phyloP scores from a whole-genome alignment of 2,113 vertebrate species.

The Ramphastos sulfuratus region DNA sequence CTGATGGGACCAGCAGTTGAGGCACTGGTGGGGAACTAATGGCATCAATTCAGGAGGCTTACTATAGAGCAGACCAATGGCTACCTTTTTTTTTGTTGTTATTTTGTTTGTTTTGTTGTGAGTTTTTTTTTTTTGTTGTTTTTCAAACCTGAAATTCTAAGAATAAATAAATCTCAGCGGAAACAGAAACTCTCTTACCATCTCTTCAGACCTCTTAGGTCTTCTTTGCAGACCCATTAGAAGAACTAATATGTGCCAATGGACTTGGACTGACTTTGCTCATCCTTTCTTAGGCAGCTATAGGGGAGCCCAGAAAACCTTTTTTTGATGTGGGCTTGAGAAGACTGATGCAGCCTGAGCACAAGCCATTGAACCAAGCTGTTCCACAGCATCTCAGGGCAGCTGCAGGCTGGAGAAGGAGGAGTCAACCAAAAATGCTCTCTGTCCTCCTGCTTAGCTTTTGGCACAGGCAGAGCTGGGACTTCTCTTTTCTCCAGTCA shows the following conservation, averaged over 20 bases:
- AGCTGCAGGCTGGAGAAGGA: not conserved
- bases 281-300: not conserved
- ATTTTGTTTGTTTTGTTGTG: too few species aligned
- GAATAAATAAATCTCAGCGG: not conserved
- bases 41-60: accelerated
- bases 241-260: not conserved
- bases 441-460: not conserved
- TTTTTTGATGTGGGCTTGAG: not conserved
- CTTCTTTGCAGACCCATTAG: not conserved
- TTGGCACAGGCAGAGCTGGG: not conserved
- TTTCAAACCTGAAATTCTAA: not conserved
- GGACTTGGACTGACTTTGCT: not conserved
- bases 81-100: not conserved
- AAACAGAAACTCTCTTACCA: not conserved
- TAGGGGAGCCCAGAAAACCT: not conserved
- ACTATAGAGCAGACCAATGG: not conserved
- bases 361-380: not conserved
- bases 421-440: not conserved
- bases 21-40: accelerated
- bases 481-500: constrained; percentile 63
- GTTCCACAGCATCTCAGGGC: not conserved
- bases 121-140: too few species aligned
- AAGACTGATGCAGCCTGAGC: not conserved
- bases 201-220: not conserved
- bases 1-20: not conserved